Percentiles rank a stretch among this genome's conserved stretches.
These are phyloP conservation scores for Drosophila kanekoi DNA, from an alignment of 2,888 invertebrate species.

Conservation along the genomic window DNA sequence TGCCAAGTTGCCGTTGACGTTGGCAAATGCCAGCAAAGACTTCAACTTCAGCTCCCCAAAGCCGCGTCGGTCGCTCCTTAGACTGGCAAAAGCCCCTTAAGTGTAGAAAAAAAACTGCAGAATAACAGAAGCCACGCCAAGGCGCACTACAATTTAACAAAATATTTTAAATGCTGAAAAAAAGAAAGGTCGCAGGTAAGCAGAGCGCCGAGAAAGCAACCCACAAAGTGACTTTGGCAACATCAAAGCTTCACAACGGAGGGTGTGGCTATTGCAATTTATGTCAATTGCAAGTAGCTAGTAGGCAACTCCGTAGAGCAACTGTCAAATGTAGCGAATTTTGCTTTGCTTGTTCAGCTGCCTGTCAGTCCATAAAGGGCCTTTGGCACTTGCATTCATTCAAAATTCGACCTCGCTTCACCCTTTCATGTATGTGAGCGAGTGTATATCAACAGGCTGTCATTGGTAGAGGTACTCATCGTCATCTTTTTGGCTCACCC, in stretches of 20 bases:
- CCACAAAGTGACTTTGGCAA: not conserved
- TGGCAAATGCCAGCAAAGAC: constrained; percentile 63
- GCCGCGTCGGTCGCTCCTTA: constrained; percentile 43
- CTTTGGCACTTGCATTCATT: constrained; percentile 61
- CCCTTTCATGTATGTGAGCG: constrained; percentile 9
- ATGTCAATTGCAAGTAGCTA: constrained; percentile 36
- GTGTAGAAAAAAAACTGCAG: constrained; percentile 32
- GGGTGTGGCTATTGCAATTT: constrained; percentile 27
- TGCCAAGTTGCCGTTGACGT: constrained; percentile 65
- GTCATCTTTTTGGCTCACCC: constrained; percentile 27
- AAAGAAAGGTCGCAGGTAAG: not conserved
- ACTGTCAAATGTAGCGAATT: constrained; percentile 49
- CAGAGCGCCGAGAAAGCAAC: not conserved
- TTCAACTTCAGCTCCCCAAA: constrained; percentile 38
- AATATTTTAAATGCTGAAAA: constrained; percentile 11
- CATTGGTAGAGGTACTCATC: constrained; percentile 34
- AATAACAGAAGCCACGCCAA: constrained; percentile 46
- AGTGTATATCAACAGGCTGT: constrained; percentile 41
- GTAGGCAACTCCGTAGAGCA: constrained; percentile 26
- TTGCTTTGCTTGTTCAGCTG: constrained; percentile 39
- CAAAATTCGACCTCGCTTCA: constrained; percentile 5
- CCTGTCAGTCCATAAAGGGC: constrained; percentile 54
- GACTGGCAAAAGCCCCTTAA: constrained; percentile 52
- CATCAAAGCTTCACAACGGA: constrained; percentile 6
- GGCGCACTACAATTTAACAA: constrained; percentile 27